phyloP scores from a whole-genome alignment of 2,888 invertebrate species.

The Eudasyphora cyanicolor region DNA sequence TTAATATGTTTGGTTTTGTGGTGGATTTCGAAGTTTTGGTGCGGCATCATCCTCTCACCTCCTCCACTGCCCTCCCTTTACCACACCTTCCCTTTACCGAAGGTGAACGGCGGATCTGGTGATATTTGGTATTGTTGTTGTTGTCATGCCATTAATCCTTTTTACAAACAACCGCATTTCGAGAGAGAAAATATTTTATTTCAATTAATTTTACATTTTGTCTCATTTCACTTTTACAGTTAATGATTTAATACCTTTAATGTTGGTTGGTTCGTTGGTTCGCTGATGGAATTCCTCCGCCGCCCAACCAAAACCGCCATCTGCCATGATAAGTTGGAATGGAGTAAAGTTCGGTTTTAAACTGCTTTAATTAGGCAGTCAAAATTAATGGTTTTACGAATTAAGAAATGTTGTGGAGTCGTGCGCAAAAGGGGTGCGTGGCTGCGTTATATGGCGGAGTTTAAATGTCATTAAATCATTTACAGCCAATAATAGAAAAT shows the following conservation, averaged over 20 bases:
- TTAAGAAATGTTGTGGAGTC: too few relatives aligned
- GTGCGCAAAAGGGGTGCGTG: background rate
- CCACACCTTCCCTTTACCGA: too few relatives aligned
- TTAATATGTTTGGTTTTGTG: slow-evolving; percentile 12
- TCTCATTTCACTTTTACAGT: slow-evolving; percentile 6
- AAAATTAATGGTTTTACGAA: slow-evolving; percentile 5
- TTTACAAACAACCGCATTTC: background rate
- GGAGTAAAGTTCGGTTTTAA: background rate
- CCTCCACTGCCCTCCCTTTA: background rate
- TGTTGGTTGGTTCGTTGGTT: background rate
- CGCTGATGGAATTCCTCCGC: background rate
- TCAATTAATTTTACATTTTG: slow-evolving; percentile 47
- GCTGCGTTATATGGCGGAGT: background rate
- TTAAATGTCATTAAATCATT: slow-evolving; percentile 30
- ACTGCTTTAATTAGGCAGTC: background rate
- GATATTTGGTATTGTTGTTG: background rate
- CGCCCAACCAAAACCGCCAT: too few relatives aligned
- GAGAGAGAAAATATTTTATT: slow-evolving; percentile 20
- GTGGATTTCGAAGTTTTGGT: too few relatives aligned
- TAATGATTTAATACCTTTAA: slow-evolving; percentile 37
- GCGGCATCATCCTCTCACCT: background rate
- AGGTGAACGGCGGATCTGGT: background rate
- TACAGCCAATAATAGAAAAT: slow-evolving; percentile 12
- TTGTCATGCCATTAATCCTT: slow-evolving; percentile 15
- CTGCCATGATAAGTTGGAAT: background rate